Base-by-base conservation (phyloP, 1,140 invertebrate genomes). In the Sitophilus oryzae region DNA sequence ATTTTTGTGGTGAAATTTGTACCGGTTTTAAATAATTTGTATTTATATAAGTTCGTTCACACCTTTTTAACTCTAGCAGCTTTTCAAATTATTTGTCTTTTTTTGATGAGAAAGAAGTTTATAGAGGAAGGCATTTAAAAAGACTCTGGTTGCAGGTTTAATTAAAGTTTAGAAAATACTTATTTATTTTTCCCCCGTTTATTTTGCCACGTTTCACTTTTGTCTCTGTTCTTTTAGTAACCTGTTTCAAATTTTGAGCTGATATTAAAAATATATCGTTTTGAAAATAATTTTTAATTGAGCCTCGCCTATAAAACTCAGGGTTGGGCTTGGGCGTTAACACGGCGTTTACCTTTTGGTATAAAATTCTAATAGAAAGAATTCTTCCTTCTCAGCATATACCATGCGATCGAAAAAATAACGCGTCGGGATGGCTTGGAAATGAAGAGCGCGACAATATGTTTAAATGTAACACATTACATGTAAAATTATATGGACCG, bases 211-310 rank as follows among this genome's bases (percentile, higher is more conserved):
- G 21, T 19, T 18, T 1, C 19, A 19, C 14, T 15, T 38, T 21
- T 15, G 18, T 18, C 38, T 55, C 58, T 47, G 34, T 23, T 51
- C 42, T 59, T 47, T 57, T 53, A 59, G 52, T 61, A 59, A 47
- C 60, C 60, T 61, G 60, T 56, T 61, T 59, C 40, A 59, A 61
- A 59, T 61, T 61, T 59, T 49, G 60, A 52, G 16, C 18, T 22
- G 21, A 44, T n/a, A n/a, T 42, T 20, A n/a, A n/a, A n/a, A n/a
- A n/a, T n/a, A n/a, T n/a, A n/a, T n/a, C n/a, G n/a, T n/a, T n/a
- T n/a, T n/a, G n/a, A n/a, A n/a, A n/a, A n/a, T n/a, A n/a, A n/a
- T n/a, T n/a, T n/a, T n/a, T n/a, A n/a, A n/a, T n/a, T n/a, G n/a
- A n/a, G n/a, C n/a, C n/a, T n/a, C n/a, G n/a, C n/a, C n/a, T n/a